Conservation (phyloP, 2,888 invertebrate species). For the Acleris emargana region DNA sequence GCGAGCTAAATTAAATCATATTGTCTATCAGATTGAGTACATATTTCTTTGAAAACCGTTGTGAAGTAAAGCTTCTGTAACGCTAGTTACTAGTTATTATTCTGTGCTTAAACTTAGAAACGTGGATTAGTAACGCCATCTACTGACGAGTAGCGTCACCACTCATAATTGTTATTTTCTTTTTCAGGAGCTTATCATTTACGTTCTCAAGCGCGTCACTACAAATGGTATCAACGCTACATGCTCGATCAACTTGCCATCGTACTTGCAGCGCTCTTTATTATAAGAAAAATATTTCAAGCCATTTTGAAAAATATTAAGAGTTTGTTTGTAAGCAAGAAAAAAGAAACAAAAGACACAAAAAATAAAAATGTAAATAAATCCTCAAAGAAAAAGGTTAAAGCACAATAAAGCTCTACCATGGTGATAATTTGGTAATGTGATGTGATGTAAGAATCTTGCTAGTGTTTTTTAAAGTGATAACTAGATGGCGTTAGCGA, state of each 20-base stretch:
- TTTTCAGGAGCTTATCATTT: constrained; percentile 37
- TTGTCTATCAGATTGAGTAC: too few species aligned
- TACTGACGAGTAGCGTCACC: constrained; percentile 1
- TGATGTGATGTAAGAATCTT: too few species aligned
- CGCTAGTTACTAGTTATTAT: too few species aligned
- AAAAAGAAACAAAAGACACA: not conserved
- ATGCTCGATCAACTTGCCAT: constrained; percentile 34
- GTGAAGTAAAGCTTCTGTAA: too few species aligned
- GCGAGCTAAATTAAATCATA: too few species aligned
- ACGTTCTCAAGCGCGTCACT: constrained; percentile 33
- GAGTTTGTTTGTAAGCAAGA: constrained; percentile 8
- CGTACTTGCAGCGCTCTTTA: constrained; percentile 17
- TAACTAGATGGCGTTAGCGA: constrained; percentile 3
- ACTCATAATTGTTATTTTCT: not conserved
- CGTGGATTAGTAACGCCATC: not conserved
- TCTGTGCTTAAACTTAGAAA: too few species aligned
- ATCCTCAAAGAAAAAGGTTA: constrained; percentile 10
- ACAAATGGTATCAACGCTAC: constrained; percentile 38
- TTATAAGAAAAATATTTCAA: constrained; percentile 7
- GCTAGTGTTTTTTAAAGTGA: too few species aligned
- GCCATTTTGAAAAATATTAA: not conserved
- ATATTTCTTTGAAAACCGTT: too few species aligned
- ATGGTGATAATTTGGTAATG: not conserved
- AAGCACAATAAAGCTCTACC: not conserved
- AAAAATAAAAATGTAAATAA: not conserved